phyloP scores from a whole-genome alignment of 2,113 vertebrate genomes.

The Taurulus bubalis region DNA sequence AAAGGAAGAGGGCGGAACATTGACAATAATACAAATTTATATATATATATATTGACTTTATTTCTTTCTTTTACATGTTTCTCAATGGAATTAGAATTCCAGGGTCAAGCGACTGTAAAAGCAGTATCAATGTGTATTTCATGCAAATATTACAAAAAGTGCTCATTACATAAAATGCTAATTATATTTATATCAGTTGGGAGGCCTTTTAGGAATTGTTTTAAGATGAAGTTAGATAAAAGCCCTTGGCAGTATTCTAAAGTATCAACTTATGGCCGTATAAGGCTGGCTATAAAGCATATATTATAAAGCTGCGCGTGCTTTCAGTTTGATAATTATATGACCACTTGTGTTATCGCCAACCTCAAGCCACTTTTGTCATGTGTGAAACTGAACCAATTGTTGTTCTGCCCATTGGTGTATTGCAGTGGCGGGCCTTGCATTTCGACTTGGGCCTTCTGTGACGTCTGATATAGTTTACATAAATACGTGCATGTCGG shows the following conservation, averaged over 20 bases:
- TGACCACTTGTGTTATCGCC: neutral
- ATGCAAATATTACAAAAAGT: neutral
- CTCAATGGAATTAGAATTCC: neutral
- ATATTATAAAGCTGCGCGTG: neutral
- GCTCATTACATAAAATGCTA: neutral
- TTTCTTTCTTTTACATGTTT: neutral
- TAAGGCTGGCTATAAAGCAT: neutral
- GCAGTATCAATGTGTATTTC: neutral
- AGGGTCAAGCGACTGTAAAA: neutral
- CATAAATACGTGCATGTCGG: no score
- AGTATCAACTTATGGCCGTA: neutral
- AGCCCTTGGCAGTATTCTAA: neutral
- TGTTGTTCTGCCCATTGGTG: neutral
- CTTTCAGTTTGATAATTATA: neutral
- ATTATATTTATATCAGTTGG: neutral
- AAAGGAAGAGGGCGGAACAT: constrained; percentile 4
- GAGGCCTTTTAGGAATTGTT: neutral
- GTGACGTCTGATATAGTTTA: no score
- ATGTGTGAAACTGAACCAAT: neutral
- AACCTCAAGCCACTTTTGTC: neutral
- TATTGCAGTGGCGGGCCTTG: no score
- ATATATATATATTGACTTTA: neutral
- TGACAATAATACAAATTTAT: neutral
- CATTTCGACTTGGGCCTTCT: no score
- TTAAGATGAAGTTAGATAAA: neutral